Conservation (phyloP, 2,888 invertebrate genomes). For the Cryptus viduatorius region DNA sequence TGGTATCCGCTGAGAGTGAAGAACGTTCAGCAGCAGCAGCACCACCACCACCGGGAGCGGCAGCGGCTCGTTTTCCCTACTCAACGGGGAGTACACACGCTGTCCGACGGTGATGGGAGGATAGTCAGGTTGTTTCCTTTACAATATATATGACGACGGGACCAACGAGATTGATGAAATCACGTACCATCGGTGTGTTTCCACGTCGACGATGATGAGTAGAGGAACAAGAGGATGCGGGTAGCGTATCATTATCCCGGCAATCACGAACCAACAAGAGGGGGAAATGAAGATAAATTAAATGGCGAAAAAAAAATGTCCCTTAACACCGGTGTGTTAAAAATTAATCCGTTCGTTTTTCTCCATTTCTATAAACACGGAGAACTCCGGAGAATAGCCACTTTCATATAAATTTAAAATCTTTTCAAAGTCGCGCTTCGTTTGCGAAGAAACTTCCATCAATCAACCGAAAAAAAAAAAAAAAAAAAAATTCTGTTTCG, state of each 20-base stretch:
- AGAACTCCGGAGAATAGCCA: too few relatives aligned
- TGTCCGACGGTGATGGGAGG: slow-evolving; percentile 38
- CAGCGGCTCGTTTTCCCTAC: neutral
- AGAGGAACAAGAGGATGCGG: neutral
- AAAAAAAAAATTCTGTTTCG: neutral
- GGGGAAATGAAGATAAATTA: too few relatives aligned
- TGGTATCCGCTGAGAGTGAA: slow-evolving; percentile 14
- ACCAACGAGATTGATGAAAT: slow-evolving; percentile 63
- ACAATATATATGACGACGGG: slow-evolving; percentile 36
- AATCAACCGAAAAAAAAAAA: neutral
- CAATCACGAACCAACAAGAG: too few relatives aligned
- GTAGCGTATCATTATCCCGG: neutral
- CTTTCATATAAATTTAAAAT: neutral
- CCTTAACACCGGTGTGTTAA: too few relatives aligned
- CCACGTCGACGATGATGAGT: neutral
- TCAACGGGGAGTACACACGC: slow-evolving; percentile 14
- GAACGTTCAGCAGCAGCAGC: slow-evolving; percentile 13
- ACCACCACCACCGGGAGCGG: neutral
- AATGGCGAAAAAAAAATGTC: too few relatives aligned
- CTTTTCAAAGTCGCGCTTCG: neutral
- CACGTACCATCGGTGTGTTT: slow-evolving; percentile 28
- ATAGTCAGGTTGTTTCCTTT: slow-evolving; percentile 30
- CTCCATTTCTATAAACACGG: too few relatives aligned
- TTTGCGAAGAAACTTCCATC: neutral
- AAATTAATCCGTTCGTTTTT: too few relatives aligned